Conservation (phyloP, 2,113 vertebrate species). For the Hypanus sabinus region DNA sequence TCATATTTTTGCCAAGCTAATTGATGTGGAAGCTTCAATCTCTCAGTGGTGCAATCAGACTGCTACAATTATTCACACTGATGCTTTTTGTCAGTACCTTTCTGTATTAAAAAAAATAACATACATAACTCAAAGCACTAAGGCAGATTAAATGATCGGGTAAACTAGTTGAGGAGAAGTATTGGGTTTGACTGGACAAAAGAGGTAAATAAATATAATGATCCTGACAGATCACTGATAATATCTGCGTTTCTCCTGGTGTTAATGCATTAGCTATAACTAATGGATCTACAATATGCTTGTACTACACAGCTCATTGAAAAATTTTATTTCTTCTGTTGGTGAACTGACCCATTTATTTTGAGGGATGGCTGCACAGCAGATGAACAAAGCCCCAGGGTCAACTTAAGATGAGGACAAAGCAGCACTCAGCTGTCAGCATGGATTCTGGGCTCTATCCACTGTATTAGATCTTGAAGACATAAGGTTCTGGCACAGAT, state of each 20-base stretch:
- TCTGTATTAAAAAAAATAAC: neutral
- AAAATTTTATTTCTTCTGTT: neutral
- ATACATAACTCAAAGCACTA: neutral
- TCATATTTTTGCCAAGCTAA: neutral
- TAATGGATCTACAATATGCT: neutral
- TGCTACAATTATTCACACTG: neutral
- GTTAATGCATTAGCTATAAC: neutral
- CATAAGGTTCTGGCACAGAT: neutral
- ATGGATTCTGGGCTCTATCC: neutral
- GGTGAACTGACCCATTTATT: neutral
- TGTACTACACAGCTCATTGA: neutral
- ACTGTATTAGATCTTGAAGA: no score
- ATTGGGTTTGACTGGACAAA: neutral
- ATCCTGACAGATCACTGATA: neutral
- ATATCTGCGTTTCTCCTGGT: neutral
- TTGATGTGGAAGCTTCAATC: neutral
- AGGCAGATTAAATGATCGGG: neutral
- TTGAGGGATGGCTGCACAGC: neutral
- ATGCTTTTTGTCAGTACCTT: neutral
- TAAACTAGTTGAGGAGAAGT: neutral
- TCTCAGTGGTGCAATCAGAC: neutral
- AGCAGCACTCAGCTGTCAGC: neutral
- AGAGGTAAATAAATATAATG: neutral
- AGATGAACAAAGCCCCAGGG: neutral
- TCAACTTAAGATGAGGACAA: neutral